Evolutionary conservation across 2,888 invertebrate species (phyloP).

Genomic region (Sinotaia quadrata): DNA sequence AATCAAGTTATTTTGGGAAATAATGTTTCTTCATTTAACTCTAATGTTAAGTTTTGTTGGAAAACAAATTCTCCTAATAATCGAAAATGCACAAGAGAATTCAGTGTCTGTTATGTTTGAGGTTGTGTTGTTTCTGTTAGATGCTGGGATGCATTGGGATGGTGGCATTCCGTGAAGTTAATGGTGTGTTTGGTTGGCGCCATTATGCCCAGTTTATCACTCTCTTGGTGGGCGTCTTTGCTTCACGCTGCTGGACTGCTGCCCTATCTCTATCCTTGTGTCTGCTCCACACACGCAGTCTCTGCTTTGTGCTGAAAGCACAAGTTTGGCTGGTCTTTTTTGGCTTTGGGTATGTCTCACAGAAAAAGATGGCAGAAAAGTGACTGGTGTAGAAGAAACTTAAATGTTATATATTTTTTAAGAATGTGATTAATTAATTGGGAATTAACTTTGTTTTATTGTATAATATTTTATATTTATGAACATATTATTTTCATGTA

Average conservation of each 20-base stretch:
- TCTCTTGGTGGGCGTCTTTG: slow-evolving; percentile 82
- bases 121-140: too few species aligned
- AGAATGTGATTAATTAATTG: too few species aligned
- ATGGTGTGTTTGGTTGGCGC: slow-evolving; percentile 75
- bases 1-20: too few species aligned
- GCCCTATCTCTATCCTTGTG: slow-evolving; percentile 86
- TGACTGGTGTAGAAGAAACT: background rate
- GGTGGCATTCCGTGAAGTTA: slow-evolving; percentile 78
- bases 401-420: background rate
- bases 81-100: too few species aligned
- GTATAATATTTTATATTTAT: too few species aligned
- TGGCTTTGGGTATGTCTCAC: slow-evolving; percentile 70
- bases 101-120: too few species aligned
- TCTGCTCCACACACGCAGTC: slow-evolving; percentile 86
- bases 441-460: too few species aligned
- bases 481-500: too few species aligned
- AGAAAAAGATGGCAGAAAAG: background rate
- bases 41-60: too few species aligned
- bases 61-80: too few species aligned
- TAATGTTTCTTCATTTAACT: too few species aligned
- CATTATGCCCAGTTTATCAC: slow-evolving; percentile 82
- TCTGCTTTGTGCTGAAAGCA: slow-evolving; percentile 85
- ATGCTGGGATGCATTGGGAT: slow-evolving; percentile 77
- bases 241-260: slow-evolving; percentile 88
- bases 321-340: slow-evolving; percentile 72